Conservation (phyloP, 2,797 vertebrate species). For the Typhlichthys eigenmanni region DNA sequence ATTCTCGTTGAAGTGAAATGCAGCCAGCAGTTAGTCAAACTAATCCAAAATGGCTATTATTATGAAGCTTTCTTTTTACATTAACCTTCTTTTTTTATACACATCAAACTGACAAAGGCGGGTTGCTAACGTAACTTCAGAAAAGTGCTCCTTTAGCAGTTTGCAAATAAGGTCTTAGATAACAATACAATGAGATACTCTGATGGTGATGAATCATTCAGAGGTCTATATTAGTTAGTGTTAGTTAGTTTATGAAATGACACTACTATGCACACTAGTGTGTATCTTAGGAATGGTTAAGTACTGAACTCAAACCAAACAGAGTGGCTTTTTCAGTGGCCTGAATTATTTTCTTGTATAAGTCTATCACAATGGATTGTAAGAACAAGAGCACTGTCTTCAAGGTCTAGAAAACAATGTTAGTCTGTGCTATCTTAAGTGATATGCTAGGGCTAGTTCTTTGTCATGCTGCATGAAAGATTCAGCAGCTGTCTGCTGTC, state of each 20-base stretch:
- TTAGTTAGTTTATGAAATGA: not conserved
- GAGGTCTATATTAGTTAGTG: not conserved
- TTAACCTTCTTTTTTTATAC: no score
- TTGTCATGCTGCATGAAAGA: conserved; percentile 52
- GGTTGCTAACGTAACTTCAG: not conserved
- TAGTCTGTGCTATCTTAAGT: conserved; percentile 31
- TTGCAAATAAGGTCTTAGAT: not conserved
- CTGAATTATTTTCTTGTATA: conserved; percentile 11
- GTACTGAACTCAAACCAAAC: not conserved
- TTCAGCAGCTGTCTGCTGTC: conserved; percentile 56
- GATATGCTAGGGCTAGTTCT: conserved; percentile 24
- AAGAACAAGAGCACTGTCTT: conserved; percentile 7
- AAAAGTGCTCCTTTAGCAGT: not conserved
- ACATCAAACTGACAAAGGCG: conserved; percentile 7
- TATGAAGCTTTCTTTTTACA: no score
- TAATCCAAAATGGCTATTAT: no score
- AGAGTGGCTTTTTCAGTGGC: not conserved
- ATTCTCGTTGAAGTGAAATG: not conserved
- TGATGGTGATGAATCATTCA: conserved; percentile 18
- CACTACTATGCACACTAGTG: not conserved
- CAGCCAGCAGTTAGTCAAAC: not conserved
- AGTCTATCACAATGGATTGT: not conserved
- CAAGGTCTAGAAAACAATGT: conserved; percentile 14
- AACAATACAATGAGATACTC: conserved; percentile 18
- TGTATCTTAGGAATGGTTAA: not conserved